Evolutionary conservation across 1,140 invertebrate genomes (phyloP), one percentile per base, ranked within the genome.

Genomic region (Drosophila saltans): DNA sequence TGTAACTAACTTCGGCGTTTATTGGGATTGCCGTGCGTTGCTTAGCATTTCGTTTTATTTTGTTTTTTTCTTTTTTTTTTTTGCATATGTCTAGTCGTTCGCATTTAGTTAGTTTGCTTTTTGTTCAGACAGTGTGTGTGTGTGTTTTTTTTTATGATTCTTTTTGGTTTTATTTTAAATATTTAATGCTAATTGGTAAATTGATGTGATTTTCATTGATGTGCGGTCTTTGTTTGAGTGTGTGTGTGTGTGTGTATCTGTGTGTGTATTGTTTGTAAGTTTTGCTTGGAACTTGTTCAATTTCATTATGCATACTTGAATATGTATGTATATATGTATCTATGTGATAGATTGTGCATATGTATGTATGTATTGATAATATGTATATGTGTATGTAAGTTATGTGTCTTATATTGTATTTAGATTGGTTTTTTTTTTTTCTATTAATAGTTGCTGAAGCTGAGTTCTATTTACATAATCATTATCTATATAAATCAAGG

Each of bases 151-250:
- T 30, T 30, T 30, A 30, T 30, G 2, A 2, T 30, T 30, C 4
- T 30, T 30, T 30, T 58, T 52, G 41, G 48, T 83, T 75, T 52
- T 52, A 52, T 26, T 52, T 52, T 52, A 10, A 72, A 77, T 83
- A 57, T 78, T 77, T 88, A 83, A 83, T 82, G 72, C 66, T 88
- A 83, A 83, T 80, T 88, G 84, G 65, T 83, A 88, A 88, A 83
- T 88, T 86, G 65, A 68, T 77, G 83, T 88, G 83, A 74, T 70
- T 68, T 81, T 68, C 66, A 61, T 76, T 85, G 70, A 75, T 81
- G 78, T 86, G 81, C 71, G 64, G 55, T 57, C 26, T 58, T 67
- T 60, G 41, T 68, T 36, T 60, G 56, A 48, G 48, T 60, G 33
- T 56, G 45, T 45, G 57, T 65, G 36, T 45, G 40, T 65, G 43